Evolutionary conservation across 2,888 invertebrate species (phyloP).

Genomic region (Monoplex corrugatus): DNA sequence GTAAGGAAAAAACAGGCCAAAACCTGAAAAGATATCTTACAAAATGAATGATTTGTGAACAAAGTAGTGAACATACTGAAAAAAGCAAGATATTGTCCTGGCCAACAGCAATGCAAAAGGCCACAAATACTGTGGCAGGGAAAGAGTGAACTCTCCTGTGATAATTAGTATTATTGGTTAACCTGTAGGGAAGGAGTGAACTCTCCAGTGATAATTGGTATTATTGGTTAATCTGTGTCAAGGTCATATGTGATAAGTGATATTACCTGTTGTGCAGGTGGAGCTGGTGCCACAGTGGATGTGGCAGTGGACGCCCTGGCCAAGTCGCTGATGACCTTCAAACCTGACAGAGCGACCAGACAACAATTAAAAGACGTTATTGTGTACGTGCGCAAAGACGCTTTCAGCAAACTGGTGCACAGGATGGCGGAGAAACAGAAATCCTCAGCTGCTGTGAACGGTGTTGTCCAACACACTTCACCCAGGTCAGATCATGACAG

Average conservation of each 20-base stretch:
- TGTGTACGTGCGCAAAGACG: slow-evolving; percentile 19
- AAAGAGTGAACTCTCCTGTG: no score
- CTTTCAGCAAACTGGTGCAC: not conserved
- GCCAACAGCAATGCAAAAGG: no score
- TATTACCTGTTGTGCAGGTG: slow-evolving; percentile 11
- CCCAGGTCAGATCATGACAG: not conserved
- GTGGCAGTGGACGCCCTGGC: not conserved
- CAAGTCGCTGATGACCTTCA: slow-evolving; percentile 14
- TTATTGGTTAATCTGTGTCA: not conserved
- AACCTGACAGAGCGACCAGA: not conserved
- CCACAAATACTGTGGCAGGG: no score
- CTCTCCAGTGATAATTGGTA: no score
- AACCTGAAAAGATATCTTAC: no score
- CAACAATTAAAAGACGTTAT: not conserved
- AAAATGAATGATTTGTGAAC: no score
- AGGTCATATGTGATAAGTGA: not conserved
- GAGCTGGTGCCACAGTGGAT: not conserved
- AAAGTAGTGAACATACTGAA: no score
- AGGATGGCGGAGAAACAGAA: not conserved
- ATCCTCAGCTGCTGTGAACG: not conserved
- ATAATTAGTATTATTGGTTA: no score
- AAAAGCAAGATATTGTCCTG: no score
- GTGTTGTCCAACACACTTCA: not conserved
- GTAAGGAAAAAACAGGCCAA: no score
- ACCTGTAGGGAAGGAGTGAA: no score